These are phyloP conservation scores for Tauraco hartlaubi DNA, from an alignment of 2,797 vertebrate species.

Conservation along the genomic window DNA sequence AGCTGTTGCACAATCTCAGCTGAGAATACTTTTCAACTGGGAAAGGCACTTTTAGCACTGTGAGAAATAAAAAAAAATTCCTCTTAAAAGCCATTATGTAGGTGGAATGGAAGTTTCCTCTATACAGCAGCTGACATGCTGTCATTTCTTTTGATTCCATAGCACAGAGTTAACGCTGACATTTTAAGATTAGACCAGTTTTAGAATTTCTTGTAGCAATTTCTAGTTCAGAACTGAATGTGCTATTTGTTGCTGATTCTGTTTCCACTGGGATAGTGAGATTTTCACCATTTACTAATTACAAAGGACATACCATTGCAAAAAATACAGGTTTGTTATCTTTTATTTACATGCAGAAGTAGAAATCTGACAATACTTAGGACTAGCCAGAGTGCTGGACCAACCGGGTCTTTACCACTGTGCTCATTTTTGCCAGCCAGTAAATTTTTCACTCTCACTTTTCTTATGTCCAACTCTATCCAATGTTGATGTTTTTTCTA, in stretches of 20 bases:
- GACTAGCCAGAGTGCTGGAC: background rate
- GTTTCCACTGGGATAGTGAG: background rate
- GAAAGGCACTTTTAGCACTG: background rate
- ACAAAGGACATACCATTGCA: background rate
- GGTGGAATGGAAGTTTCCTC: background rate
- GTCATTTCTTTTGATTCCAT: background rate
- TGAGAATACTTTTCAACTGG: background rate
- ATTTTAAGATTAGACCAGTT: background rate
- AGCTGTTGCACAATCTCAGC: constrained; percentile 24
- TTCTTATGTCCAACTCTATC: background rate
- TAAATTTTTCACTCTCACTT: background rate
- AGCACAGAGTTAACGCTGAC: background rate
- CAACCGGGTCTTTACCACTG: background rate
- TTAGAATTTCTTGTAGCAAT: background rate
- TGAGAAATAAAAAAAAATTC: background rate
- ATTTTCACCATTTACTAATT: background rate
- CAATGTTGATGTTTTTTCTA: background rate
- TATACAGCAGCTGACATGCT: background rate
- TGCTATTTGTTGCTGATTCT: background rate
- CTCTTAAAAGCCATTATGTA: background rate
- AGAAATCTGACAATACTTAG: background rate
- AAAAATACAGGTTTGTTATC: background rate
- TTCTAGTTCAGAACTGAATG: background rate
- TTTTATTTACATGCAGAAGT: background rate
- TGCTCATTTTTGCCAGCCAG: background rate